Base-by-base conservation (phyloP, 2,888 invertebrate genomes). In the Elysia crispata region DNA sequence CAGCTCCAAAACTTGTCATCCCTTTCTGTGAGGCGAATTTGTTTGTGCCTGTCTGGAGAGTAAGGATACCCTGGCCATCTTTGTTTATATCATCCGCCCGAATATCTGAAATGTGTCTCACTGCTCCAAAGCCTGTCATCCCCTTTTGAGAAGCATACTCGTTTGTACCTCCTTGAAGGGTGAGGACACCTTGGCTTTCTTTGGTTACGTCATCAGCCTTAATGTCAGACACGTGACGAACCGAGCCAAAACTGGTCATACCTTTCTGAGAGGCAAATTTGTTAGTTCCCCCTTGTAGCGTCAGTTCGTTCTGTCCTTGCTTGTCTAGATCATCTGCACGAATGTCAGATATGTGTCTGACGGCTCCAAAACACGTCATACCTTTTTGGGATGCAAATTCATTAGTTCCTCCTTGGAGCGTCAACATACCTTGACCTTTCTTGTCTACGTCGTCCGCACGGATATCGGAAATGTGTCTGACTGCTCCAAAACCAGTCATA, bases 21-120 rank as follows among this genome's bases (percentile, higher is more conserved):
- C 77, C 91, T 28, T 84, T 82, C 83, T 91, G 91, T 25, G 86
- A 86, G 15, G 90, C 91, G 33, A 86, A 88, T 80, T 90, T 87
- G 86, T 91, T 91, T 76, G 87, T 89, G 15, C 91, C 91, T 33
- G 89, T 86, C 81, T 91, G 91, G 3, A 91, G 86, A 60, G 83
- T 84, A 23, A 83, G 84, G 49, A 84, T 81, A 0, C 79, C 81
- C n/a, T 86, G 83, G 23, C 88, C 85, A 20, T 84, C 87, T 70
- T 81, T 82, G 50, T 80, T 78, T 67, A 83, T 74, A 54, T 87
- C 86, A 54, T 88, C 88, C 23, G 86, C 85, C 25, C 85, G 79
- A 82, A 91, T 91, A 81, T 91, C 91, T 30, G 90, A 86, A n/a
- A 89, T 87, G 80, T 91, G 91, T n/a, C 91, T 84, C 6, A 86